Evolutionary conservation across 2,797 vertebrate genomes (phyloP).

Genomic region (Zenarchopterus dispar): DNA sequence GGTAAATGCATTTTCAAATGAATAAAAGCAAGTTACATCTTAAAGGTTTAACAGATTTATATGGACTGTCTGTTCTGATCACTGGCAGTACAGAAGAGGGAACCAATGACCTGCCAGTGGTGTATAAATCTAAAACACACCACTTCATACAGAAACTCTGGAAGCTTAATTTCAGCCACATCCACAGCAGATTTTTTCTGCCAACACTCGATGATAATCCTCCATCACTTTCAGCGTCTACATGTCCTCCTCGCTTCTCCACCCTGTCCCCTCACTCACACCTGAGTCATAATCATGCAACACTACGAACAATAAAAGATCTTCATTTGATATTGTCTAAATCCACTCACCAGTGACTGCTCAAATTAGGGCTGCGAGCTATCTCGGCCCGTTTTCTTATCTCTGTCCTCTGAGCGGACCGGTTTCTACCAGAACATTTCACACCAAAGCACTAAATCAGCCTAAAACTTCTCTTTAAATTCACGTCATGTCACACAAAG

Average conservation of each 20-base stretch:
- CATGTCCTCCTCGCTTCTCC: conserved; percentile 42
- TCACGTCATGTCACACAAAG: conserved; percentile 55
- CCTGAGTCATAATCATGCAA: conserved; percentile 48
- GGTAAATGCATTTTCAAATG: too few relatives aligned
- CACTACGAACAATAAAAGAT: conserved; percentile 58
- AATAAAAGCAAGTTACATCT: too few relatives aligned
- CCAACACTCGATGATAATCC: conserved; percentile 47
- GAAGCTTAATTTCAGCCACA: background rate
- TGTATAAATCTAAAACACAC: background rate
- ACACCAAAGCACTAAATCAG: conserved; percentile 57
- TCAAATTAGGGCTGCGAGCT: conserved; percentile 63
- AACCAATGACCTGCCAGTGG: too few relatives aligned
- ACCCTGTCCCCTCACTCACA: conserved; percentile 16
- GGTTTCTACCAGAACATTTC: conserved; percentile 60
- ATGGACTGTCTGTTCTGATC: too few relatives aligned
- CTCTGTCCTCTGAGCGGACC: conserved; percentile 50
- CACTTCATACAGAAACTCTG: too few relatives aligned
- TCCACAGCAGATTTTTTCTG: background rate
- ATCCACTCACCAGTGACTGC: conserved; percentile 67
- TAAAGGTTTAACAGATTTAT: too few relatives aligned
- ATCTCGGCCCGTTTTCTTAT: conserved; percentile 68
- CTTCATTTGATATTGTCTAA: conserved; percentile 66
- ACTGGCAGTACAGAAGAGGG: too few relatives aligned
- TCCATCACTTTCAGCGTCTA: conserved; percentile 37
- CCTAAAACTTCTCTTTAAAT: conserved; percentile 71